Conservation (phyloP, 1,140 invertebrate genomes). For the Drosophila kurseongensis region DNA sequence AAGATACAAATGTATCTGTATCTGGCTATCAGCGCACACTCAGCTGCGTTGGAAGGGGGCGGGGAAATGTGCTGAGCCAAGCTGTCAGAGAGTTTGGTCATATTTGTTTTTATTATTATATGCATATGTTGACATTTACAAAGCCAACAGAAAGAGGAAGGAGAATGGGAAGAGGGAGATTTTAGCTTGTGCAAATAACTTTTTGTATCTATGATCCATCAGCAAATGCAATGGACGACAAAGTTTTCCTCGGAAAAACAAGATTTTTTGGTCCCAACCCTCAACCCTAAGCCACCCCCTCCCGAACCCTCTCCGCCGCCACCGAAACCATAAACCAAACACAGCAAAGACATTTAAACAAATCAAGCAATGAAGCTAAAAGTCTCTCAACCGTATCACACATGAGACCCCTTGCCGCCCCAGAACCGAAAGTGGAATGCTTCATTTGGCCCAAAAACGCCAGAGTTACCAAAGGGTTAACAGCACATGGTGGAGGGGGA, state of each 20-base stretch:
- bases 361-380: conserved; percentile 82
- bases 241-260: conserved; percentile 77
- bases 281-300: conserved; percentile 12
- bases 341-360: conserved; percentile 82
- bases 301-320: neutral
- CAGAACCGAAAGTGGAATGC: conserved; percentile 44
- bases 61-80: conserved; percentile 72
- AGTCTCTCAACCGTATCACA: conserved; percentile 78
- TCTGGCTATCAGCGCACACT: conserved; percentile 41
- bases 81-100: conserved; percentile 73
- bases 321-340: conserved; percentile 79
- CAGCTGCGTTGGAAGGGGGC: neutral
- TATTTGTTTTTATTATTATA: conserved; percentile 82
- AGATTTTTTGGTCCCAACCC: conserved; percentile 66
- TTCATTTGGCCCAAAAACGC: conserved; percentile 74
- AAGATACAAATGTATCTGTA: conserved; percentile 63
- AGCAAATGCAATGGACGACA: conserved; percentile 75
- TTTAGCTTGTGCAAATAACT: conserved; percentile 76
- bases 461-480: conserved; percentile 43
- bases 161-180: conserved; percentile 2
- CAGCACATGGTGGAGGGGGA: neutral
- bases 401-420: conserved; percentile 42
- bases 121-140: conserved; percentile 81
- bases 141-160: conserved; percentile 26
- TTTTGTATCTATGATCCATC: conserved; percentile 78